A percentile compares a stretch with the other conserved stretches of the same genome.
Evolutionary conservation across 2,113 vertebrate genomes (phyloP).

Genomic region (Mesembrinibis cayennensis): DNA sequence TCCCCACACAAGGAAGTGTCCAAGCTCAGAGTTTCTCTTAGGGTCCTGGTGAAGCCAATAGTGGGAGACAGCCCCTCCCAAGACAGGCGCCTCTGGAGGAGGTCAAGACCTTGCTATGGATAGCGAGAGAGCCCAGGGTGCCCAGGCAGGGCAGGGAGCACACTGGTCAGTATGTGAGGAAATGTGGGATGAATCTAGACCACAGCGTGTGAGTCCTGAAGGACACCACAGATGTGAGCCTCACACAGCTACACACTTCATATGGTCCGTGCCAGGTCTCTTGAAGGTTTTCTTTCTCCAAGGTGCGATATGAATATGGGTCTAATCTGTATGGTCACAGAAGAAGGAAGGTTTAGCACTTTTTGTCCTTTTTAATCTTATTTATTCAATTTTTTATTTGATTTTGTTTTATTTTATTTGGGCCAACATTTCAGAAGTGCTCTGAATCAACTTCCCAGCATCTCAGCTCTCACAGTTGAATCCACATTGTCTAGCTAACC

Average conservation of each 20-base stretch:
- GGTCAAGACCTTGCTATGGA: not conserved
- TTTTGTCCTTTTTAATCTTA: not conserved
- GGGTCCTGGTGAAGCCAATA: not conserved
- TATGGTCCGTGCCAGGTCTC: not conserved
- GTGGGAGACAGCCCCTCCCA: not conserved
- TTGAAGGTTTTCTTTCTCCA: not conserved
- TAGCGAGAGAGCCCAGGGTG: not conserved
- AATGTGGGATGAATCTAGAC: not conserved
- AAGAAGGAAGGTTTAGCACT: not conserved
- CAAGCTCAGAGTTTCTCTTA: not conserved
- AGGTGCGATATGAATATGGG: not conserved
- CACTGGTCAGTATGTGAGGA: not conserved
- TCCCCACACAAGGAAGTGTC: accelerated
- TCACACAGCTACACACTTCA: not conserved
- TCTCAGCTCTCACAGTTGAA: not conserved
- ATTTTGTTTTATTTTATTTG: not conserved
- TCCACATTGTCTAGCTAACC: not conserved
- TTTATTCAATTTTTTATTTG: not conserved
- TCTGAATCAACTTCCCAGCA: not conserved
- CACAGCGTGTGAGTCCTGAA: not conserved
- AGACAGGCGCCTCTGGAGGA: not conserved
- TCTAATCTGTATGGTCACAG: not conserved
- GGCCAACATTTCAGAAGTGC: not conserved
- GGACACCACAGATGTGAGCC: not conserved
- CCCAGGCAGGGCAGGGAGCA: not conserved